phyloP scores from a whole-genome alignment of 2,113 vertebrate species.

The Martes martes region DNA sequence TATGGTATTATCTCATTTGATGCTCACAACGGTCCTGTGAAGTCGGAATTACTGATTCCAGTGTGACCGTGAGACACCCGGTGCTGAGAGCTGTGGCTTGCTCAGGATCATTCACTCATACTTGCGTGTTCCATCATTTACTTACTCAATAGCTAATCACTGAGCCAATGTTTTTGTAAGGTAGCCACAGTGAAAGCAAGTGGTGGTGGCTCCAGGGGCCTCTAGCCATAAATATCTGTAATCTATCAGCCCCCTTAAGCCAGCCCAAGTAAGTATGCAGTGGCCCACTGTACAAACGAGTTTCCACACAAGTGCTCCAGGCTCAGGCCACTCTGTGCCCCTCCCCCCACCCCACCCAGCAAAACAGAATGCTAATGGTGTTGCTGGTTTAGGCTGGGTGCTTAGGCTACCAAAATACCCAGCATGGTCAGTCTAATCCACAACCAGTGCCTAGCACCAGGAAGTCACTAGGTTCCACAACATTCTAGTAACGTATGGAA shows the following conservation, averaged over 20 bases:
- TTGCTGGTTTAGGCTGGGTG: background rate
- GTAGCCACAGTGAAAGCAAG: background rate
- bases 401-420: background rate
- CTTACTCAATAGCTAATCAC: background rate
- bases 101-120: background rate
- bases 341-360: too few species aligned
- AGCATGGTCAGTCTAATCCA: background rate
- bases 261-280: background rate
- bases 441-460: background rate
- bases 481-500: background rate
- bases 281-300: rapidly evolving
- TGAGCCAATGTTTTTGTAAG: background rate
- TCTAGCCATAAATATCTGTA: background rate
- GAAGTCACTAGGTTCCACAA: background rate
- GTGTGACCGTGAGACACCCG: too few species aligned
- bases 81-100: background rate
- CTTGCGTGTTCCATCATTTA: background rate
- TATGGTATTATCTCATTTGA: background rate
- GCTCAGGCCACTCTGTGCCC: background rate
- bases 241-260: too few species aligned
- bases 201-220: too few species aligned
- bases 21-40: background rate
- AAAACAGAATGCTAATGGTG: rapidly evolving
- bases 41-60: background rate
- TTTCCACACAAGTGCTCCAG: background rate